These are phyloP conservation scores for Scrobipalpa atriplicella DNA, from an alignment of 2,888 invertebrate genomes.

Conservation along the genomic window DNA sequence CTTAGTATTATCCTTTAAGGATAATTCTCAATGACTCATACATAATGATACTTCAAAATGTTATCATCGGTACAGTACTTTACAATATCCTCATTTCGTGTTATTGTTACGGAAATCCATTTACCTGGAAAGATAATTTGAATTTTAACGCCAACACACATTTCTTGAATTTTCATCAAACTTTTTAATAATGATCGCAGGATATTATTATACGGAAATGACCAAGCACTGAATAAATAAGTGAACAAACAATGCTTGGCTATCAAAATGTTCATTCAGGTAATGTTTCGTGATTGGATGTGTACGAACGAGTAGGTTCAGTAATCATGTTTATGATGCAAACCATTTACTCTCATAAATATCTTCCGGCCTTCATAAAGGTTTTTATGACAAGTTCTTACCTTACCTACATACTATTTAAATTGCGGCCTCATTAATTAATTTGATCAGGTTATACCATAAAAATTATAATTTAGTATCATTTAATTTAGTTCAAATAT, in stretches of 20 bases:
- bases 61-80: neutral
- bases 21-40: neutral
- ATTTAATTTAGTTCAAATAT: no score
- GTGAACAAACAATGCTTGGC: neutral
- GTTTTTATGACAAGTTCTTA: neutral
- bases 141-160: neutral
- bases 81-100: constrained; percentile 8
- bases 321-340: neutral
- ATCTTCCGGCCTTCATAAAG: neutral
- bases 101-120: constrained; percentile 1
- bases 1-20: constrained; percentile 1
- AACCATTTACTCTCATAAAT: neutral
- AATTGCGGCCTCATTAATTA: neutral
- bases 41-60: neutral
- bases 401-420: no score
- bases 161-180: neutral
- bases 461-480: no score
- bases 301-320: neutral
- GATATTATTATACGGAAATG: neutral
- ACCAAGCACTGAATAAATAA: constrained; percentile 2
- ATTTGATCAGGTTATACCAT: no score
- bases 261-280: neutral
- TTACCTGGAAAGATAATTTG: constrained; percentile 7
- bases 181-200: neutral
- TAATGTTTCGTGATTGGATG: neutral